Base-by-base conservation (phyloP, 2,113 vertebrate species). In the Heterotis niloticus region DNA sequence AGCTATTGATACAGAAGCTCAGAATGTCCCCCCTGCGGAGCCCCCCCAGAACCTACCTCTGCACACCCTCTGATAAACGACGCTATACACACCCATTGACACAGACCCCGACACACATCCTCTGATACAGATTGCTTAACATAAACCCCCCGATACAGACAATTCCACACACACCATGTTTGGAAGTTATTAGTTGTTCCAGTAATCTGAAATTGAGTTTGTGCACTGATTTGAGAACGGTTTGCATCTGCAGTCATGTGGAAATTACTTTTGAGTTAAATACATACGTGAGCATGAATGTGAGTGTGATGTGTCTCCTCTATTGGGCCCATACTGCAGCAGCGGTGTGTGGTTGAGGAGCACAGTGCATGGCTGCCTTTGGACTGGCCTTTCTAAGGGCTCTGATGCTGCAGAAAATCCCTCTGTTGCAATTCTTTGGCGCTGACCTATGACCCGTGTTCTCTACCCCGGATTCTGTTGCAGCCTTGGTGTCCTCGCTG, bases 11-110 rank as follows among this genome's bases (percentile, higher is more conserved):
- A 85, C 79, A 13, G 85, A 86, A 24, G 83, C 17, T 72, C 88
- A 77, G 77, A 91, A 83, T 66, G 84, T 85, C 68, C 86, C 90
- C n/a, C 88, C 85, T 12, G 90, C 89, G 17, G 92, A 93, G 64
- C 91, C 92, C 5, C 92, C 91, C 81, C 92, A 92, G 84, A 93
- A 93, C 80, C 88, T 91, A 70, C 92, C 91, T 9, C 14, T 79
- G 56, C 89, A 92, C 86, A 88, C 86, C 57, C 89, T 76, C 14
- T 86, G 83, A 84, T 57, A 59, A 13, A 72, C 29, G 3, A 44
- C 34, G 3, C 34, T 44, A 10, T 67, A 64, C 56, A 72, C 17
- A 75, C 71, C 77, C 23, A 72, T 59, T 65, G 34, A 69, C 24
- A 29, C 64, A n/a, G 12, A 29, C 28, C 10, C 3, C 2, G 7